Evolutionary conservation across 2,888 invertebrate genomes (phyloP).

Genomic region (Unio pictorum): DNA sequence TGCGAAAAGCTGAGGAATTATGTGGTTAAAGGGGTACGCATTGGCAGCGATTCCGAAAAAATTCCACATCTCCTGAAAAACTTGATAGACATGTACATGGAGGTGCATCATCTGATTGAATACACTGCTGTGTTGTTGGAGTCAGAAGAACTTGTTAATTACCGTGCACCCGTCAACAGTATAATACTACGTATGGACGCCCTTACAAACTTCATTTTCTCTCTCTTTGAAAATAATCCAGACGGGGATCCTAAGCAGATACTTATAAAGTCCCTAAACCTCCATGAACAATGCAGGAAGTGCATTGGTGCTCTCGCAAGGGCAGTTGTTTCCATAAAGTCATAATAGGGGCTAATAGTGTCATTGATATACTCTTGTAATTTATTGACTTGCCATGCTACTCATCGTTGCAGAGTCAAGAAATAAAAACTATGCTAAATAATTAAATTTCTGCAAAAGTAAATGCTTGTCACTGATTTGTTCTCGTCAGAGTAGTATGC

Average conservation of each 20-base stretch:
- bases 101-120: slow-evolving; percentile 38
- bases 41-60: slow-evolving; percentile 12
- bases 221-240: background rate
- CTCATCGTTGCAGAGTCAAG: too few species aligned
- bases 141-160: slow-evolving; percentile 3
- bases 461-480: too few species aligned
- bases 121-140: slow-evolving; percentile 31
- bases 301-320: too few species aligned
- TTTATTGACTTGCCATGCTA: too few species aligned
- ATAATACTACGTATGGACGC: slow-evolving; percentile 1
- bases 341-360: too few species aligned
- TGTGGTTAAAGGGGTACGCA: slow-evolving; percentile 4
- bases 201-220: slow-evolving; percentile 3
- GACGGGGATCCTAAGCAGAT: background rate
- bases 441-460: too few species aligned
- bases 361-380: too few species aligned
- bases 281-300: too few species aligned
- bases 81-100: slow-evolving; percentile 31
- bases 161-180: background rate
- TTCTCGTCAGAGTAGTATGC: too few species aligned
- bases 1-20: slow-evolving; percentile 10
- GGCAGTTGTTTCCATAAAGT: too few species aligned
- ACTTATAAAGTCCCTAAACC: too few species aligned
- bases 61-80: slow-evolving; percentile 20
- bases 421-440: too few species aligned